Percentiles rank a stretch among this genome's conserved stretches.
These are phyloP conservation scores for Macrosoma leucophasiata DNA, from an alignment of 2,888 invertebrate genomes.

Conservation along the genomic window DNA sequence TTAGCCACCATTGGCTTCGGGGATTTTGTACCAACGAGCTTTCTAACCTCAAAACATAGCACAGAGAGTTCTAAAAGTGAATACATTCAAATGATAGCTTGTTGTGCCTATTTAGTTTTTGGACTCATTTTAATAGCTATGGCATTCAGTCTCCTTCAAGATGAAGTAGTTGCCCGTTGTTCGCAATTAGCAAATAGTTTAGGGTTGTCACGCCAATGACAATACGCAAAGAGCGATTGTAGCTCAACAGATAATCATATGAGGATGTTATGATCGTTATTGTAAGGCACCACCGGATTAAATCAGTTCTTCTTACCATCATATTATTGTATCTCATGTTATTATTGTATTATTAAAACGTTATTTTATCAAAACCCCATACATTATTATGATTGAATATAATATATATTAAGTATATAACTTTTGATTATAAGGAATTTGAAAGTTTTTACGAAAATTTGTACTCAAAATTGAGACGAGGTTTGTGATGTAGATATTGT, in stretches of 20 bases:
- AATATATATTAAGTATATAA: slow-evolving; percentile 10
- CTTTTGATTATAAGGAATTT: slow-evolving; percentile 40
- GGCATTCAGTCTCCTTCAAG: slow-evolving; percentile 89
- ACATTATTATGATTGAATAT: no score
- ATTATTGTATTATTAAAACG: slow-evolving; percentile 25
- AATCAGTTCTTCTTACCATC: slow-evolving; percentile 17
- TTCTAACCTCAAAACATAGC: slow-evolving; percentile 58
- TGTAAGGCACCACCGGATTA: slow-evolving; percentile 34
- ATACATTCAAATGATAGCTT: slow-evolving; percentile 84
- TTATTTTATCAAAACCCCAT: slow-evolving; percentile 26
- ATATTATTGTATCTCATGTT: slow-evolving; percentile 34
- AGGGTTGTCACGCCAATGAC: slow-evolving; percentile 79
- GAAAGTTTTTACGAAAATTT: slow-evolving; percentile 67
- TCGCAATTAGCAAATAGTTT: slow-evolving; percentile 81
- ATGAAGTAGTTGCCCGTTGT: slow-evolving; percentile 84
- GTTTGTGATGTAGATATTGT: slow-evolving; percentile 69
- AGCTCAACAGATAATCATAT: slow-evolving; percentile 63
- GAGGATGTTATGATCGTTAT: slow-evolving; percentile 71
- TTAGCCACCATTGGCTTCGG: slow-evolving; percentile 89
- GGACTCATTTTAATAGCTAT: slow-evolving; percentile 89
- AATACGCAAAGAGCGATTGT: slow-evolving; percentile 69
- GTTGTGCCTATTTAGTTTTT: slow-evolving; percentile 85
- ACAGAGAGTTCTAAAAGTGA: slow-evolving; percentile 66
- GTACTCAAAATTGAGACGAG: slow-evolving; percentile 52
- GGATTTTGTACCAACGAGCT: slow-evolving; percentile 81